A percentile compares a stretch with the other conserved stretches of the same genome.
Conservation (phyloP, 2,888 invertebrate genomes). For the Gnatocerus cornutus region DNA sequence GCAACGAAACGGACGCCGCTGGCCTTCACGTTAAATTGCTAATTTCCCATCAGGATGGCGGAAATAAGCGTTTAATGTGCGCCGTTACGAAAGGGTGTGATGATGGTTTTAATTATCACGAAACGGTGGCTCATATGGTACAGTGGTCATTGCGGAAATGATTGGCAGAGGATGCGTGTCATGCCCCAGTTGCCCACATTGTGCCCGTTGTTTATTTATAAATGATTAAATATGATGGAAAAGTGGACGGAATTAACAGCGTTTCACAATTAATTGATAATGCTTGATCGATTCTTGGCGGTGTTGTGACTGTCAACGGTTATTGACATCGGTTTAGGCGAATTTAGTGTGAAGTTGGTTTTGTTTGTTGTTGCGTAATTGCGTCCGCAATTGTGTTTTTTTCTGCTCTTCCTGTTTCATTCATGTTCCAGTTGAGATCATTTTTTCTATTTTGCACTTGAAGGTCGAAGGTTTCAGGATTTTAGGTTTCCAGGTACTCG, state of each 20-base stretch:
- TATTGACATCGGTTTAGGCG: background rate
- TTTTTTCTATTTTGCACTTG: too few relatives aligned
- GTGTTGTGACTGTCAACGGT: background rate
- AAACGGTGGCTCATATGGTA: background rate
- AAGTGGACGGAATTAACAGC: background rate
- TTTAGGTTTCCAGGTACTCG: too few relatives aligned
- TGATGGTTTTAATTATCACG: slow-evolving; percentile 8
- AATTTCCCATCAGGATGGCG: slow-evolving; percentile 18
- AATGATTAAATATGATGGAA: background rate
- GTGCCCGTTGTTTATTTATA: slow-evolving; percentile 16
- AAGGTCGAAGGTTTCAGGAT: too few relatives aligned
- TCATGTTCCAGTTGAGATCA: too few relatives aligned
- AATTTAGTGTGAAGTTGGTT: too few relatives aligned
- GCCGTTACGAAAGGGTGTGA: slow-evolving; percentile 7
- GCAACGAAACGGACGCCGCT: background rate
- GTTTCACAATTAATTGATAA: background rate
- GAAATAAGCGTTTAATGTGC: slow-evolving; percentile 11
- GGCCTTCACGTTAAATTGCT: background rate
- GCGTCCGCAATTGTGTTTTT: too few relatives aligned
- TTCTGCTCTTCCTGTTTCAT: too few relatives aligned
- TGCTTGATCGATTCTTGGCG: background rate
- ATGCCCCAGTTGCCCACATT: slow-evolving; percentile 39
- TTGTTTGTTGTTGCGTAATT: too few relatives aligned
- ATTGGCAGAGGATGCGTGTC: slow-evolving; percentile 33
- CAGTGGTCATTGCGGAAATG: slow-evolving; percentile 38